Conservation (phyloP, 1,140 invertebrate species). For the Daktulosphaira vitifoliae region DNA sequence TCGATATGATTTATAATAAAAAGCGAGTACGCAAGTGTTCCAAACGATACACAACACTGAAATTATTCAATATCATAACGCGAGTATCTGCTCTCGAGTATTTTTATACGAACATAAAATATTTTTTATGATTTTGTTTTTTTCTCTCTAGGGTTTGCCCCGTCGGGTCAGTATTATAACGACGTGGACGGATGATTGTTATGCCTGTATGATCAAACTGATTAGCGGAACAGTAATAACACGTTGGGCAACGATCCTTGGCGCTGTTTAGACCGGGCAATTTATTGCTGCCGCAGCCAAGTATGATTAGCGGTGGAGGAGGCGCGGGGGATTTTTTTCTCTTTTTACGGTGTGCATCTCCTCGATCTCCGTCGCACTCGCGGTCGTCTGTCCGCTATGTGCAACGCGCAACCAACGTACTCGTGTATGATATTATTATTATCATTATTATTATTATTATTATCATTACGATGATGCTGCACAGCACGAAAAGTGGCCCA, state of each 20-base stretch:
- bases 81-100: too few species aligned
- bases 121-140: too few species aligned
- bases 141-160: neutral
- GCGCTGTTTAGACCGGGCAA: constrained; percentile 33
- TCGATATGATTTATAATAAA: too few species aligned
- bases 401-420: neutral
- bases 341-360: neutral
- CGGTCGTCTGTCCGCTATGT: neutral
- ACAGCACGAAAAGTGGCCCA: neutral
- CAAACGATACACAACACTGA: too few species aligned
- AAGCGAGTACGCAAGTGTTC: too few species aligned
- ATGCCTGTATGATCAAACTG: constrained; percentile 32
- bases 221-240: constrained; percentile 34
- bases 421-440: too few species aligned
- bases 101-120: too few species aligned
- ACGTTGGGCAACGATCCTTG: constrained; percentile 22
- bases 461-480: too few species aligned
- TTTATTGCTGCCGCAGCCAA: constrained; percentile 28
- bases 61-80: too few species aligned
- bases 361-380: neutral
- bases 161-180: constrained; percentile 21
- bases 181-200: constrained; percentile 34
- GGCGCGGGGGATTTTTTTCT: neutral
- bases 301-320: constrained; percentile 25
- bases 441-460: too few species aligned